Conservation (phyloP, 2,888 invertebrate species). For the Mythimna lalbum region DNA sequence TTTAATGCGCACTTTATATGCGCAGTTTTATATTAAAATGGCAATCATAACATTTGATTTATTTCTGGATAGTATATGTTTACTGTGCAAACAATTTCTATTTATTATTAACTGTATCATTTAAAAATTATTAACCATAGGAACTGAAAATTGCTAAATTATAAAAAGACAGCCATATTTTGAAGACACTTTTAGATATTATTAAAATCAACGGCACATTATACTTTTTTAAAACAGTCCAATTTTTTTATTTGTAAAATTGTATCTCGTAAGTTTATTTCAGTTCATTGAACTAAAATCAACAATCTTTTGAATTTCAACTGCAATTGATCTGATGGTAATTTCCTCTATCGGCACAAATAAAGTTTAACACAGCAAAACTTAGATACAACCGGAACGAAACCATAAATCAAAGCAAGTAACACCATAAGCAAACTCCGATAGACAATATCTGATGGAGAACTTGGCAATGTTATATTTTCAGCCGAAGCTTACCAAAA, state of each 20-base stretch:
- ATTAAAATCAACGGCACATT: too few species aligned
- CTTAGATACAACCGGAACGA: conserved; percentile 74
- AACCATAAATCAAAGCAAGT: conserved; percentile 82
- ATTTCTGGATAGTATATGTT: not conserved
- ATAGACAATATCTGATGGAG: conserved; percentile 80
- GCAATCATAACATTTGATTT: not conserved
- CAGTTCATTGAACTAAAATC: conserved; percentile 13
- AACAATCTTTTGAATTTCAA: conserved; percentile 20
- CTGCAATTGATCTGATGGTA: conserved; percentile 37
- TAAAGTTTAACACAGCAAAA: conserved; percentile 65
- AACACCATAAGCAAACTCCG: conserved; percentile 76
- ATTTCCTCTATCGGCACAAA: conserved; percentile 54
- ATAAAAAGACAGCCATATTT: too few species aligned
- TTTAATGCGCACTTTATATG: conserved; percentile 5
- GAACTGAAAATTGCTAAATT: too few species aligned
- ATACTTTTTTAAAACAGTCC: too few species aligned
- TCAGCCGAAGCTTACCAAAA: conserved; percentile 19
- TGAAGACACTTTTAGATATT: too few species aligned
- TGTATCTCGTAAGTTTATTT: not conserved
- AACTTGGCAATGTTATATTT: conserved; percentile 56
- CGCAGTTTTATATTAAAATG: conserved; percentile 2
- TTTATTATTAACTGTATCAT: not conserved
- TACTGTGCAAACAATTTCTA: not conserved
- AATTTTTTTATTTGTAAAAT: too few species aligned
- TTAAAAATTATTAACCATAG: too few species aligned